These are phyloP conservation scores for Bothrops jararaca DNA, from an alignment of 2,113 vertebrate genomes.

Conservation along the genomic window DNA sequence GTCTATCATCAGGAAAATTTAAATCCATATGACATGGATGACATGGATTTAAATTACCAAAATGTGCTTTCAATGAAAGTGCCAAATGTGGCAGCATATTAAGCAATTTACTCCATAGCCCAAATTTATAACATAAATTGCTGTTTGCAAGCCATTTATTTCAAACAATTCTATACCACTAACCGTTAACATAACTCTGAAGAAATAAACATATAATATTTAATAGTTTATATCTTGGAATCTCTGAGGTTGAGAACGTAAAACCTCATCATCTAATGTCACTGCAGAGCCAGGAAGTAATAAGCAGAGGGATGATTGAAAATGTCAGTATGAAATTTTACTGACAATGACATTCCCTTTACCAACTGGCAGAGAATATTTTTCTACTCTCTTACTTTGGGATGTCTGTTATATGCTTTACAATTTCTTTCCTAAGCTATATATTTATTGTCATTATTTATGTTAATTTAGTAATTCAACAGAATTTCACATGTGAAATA, in stretches of 20 bases:
- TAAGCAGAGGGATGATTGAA: background rate
- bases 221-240: background rate
- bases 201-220: background rate
- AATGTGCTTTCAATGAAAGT: background rate
- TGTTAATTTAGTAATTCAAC: no score
- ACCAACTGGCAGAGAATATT: background rate
- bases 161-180: background rate
- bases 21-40: background rate
- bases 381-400: background rate
- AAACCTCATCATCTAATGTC: background rate
- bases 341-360: background rate
- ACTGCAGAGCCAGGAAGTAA: background rate
- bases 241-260: background rate
- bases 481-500: no score
- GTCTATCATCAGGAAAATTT: background rate
- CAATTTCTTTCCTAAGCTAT: background rate
- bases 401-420: background rate
- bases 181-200: background rate
- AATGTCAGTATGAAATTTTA: background rate
- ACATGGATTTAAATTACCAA: background rate
- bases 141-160: background rate
- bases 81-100: background rate
- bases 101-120: background rate
- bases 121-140: background rate
- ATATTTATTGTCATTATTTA: background rate